These are phyloP conservation scores for Drosophila subpulchrella DNA, from an alignment of 1,140 invertebrate genomes.

Conservation along the genomic window DNA sequence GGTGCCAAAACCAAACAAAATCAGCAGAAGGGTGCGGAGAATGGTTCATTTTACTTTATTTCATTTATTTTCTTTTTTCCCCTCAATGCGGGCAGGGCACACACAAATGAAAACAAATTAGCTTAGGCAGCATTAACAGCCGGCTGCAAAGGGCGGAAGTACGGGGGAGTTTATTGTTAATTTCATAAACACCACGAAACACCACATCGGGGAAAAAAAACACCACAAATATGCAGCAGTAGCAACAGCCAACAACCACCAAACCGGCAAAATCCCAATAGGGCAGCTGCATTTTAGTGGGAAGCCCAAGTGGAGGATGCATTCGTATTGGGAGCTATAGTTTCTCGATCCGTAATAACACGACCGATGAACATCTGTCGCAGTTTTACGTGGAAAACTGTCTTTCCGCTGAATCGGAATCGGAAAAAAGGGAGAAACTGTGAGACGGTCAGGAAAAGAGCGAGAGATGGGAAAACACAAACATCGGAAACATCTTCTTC, in stretches of 20 bases:
- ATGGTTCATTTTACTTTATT: conserved; percentile 28
- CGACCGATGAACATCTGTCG: conserved; percentile 68
- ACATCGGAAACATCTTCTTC: conserved; percentile 49
- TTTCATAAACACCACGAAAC: conserved; percentile 47
- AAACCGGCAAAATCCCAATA: conserved; percentile 55
- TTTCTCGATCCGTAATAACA: conserved; percentile 47
- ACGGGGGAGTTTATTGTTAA: conserved; percentile 48
- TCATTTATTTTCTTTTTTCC: conserved; percentile 14
- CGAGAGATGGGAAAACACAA: conserved; percentile 55
- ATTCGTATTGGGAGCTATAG: conserved; percentile 30
- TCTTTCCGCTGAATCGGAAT: conserved; percentile 50
- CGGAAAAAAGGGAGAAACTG: conserved; percentile 14
- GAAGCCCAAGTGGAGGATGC: conserved; percentile 41
- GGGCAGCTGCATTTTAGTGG: conserved; percentile 51
- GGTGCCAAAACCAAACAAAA: conserved; percentile 35
- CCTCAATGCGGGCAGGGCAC: conserved; percentile 40
- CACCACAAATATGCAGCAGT: conserved; percentile 28
- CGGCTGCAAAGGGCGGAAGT: conserved; percentile 36
- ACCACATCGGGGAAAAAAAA: conserved; percentile 24
- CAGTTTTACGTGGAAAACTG: conserved; percentile 69
- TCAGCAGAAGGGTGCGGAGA: conserved; percentile 19
- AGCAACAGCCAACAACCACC: conserved; percentile 47
- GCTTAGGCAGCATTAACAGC: conserved; percentile 42
- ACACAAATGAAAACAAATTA: conserved; percentile 54
- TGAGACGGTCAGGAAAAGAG: neutral